Conservation (phyloP, 2,113 vertebrate species). For the Micronycteris hirsuta region DNA sequence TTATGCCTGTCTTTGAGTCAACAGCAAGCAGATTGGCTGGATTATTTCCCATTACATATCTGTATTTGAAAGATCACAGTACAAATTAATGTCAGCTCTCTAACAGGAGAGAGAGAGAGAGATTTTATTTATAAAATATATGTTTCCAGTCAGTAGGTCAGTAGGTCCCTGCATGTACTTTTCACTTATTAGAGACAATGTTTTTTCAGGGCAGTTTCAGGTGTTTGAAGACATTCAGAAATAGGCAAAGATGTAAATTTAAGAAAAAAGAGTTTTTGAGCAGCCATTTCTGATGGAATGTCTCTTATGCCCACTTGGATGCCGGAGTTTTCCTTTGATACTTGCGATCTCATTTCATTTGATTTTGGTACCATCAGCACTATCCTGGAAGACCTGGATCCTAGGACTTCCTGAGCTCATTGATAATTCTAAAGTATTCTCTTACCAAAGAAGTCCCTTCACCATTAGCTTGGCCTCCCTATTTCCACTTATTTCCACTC, state of each 20-base stretch:
- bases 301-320: not conserved
- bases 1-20: conserved; percentile 81
- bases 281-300: not conserved
- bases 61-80: conserved; percentile 62
- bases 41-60: conserved; percentile 86
- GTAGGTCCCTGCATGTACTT: not conserved
- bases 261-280: not conserved
- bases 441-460: not conserved
- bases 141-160: not conserved
- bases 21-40: conserved; percentile 82
- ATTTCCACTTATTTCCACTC: fast-evolving
- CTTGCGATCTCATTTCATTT: not conserved
- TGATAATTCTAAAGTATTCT: not conserved
- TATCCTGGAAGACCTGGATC: not conserved
- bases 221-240: not conserved
- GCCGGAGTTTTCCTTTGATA: not conserved
- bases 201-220: not conserved
- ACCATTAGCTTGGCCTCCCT: not conserved
- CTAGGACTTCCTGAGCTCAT: not conserved
- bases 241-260: not conserved
- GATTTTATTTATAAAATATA: not conserved
- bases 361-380: not conserved
- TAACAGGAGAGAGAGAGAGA: not conserved
- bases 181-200: not conserved
- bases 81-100: conserved; percentile 54